phyloP scores from a whole-genome alignment of 2,113 vertebrate genomes.

The Pelecanoides urinatrix region DNA sequence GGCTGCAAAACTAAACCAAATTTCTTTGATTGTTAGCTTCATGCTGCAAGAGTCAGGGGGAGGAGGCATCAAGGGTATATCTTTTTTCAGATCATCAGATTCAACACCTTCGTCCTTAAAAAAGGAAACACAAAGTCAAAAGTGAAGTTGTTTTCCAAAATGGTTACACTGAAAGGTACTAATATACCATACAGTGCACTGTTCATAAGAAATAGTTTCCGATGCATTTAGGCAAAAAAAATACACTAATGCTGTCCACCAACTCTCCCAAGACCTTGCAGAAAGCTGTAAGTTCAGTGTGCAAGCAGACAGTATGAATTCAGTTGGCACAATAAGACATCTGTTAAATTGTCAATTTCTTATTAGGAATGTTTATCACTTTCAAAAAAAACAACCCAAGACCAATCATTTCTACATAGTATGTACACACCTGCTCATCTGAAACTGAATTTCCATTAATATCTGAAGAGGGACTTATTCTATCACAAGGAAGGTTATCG shows the following conservation, averaged over 20 bases:
- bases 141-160: neutral
- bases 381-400: neutral
- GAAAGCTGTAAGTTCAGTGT: neutral
- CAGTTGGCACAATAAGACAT: neutral
- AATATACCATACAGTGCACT: neutral
- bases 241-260: neutral
- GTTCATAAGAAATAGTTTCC: neutral
- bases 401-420: neutral
- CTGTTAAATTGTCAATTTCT: neutral
- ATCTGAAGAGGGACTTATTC: constrained; percentile 85
- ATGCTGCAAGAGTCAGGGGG: constrained; percentile 98
- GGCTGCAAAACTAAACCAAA: constrained; percentile 99
- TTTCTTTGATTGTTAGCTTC: constrained; percentile 95
- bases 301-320: neutral
- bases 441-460: constrained; percentile 91
- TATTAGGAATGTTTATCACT: neutral
- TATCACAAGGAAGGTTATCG: constrained; percentile 89
- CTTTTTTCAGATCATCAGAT: constrained; percentile 97
- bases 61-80: constrained; percentile 93
- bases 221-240: neutral
- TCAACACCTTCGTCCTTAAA: constrained; percentile 96
- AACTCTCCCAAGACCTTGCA: neutral
- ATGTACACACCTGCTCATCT: constrained; percentile 87
- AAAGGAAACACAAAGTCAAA: neutral
- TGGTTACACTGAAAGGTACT: neutral